Percentiles rank a stretch among this genome's conserved stretches.
These are phyloP conservation scores for Platichthys stellatus DNA, from an alignment of 2,113 vertebrate species.

Conservation along the genomic window DNA sequence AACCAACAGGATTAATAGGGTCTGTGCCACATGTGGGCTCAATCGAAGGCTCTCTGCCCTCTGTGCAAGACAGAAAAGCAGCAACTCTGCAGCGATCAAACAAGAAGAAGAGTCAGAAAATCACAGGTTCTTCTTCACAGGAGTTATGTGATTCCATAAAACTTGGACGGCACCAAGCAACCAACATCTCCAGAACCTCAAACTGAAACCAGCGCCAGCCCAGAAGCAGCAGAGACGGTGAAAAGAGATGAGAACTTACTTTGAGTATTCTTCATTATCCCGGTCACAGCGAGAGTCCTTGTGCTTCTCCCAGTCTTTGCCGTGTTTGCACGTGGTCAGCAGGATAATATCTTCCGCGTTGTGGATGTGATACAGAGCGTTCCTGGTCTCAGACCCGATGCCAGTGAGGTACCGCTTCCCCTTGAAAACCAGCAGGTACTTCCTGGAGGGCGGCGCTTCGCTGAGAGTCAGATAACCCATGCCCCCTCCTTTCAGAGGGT, in stretches of 20 bases:
- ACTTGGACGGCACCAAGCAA: not conserved
- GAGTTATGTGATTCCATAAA: too few relatives aligned
- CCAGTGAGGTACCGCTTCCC: conserved; percentile 86
- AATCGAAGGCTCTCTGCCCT: not conserved
- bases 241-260: conserved; percentile 73
- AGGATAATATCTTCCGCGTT: conserved; percentile 84
- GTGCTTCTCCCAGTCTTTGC: conserved; percentile 87
- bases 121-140: too few relatives aligned
- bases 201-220: too few relatives aligned
- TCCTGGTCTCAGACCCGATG: conserved; percentile 86
- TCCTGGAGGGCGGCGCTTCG: conserved; percentile 78
- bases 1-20: conserved; percentile 38
- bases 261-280: conserved; percentile 85
- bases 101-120: too few relatives aligned
- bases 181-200: not conserved
- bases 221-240: conserved; percentile 1
- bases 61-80: not conserved
- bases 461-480: conserved; percentile 73
- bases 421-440: conserved; percentile 86
- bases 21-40: conserved; percentile 6
- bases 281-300: conserved; percentile 82
- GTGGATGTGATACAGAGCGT: conserved; percentile 85
- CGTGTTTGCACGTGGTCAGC: conserved; percentile 86
- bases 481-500: conserved; percentile 79
- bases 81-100: not conserved